A percentile compares a stretch with the other conserved stretches of the same genome.
Evolutionary conservation across 1,140 invertebrate genomes (phyloP).

Genomic region (Rhyzopertha dominica): DNA sequence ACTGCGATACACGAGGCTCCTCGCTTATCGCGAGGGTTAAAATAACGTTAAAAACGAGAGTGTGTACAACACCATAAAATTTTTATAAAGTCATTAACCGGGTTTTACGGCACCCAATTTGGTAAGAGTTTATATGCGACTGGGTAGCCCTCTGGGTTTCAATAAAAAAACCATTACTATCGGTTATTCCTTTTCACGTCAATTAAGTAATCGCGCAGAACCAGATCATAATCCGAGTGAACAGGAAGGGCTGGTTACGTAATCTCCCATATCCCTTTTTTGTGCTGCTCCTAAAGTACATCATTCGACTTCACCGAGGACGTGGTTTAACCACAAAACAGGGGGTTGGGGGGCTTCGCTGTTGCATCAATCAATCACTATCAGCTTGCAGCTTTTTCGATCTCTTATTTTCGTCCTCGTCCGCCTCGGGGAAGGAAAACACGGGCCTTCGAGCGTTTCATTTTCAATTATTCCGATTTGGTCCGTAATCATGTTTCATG

Average conservation of each 20-base stretch:
- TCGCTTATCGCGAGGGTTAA: conserved; percentile 2
- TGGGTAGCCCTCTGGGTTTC: background rate
- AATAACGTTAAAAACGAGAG: conserved; percentile 11
- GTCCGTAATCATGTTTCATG: too few species aligned
- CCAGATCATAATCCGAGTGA: background rate
- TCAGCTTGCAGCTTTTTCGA: background rate
- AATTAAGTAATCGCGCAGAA: conserved; percentile 5
- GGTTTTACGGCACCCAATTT: conserved; percentile 13
- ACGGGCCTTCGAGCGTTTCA: too few species aligned
- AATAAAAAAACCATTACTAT: background rate
- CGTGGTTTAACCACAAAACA: background rate
- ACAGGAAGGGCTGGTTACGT: background rate
- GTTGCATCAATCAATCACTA: conserved; percentile 5
- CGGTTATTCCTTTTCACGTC: conserved; percentile 1
- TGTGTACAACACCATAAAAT: conserved; percentile 8
- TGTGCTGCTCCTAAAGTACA: background rate
- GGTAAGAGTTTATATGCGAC: conserved; percentile 1
- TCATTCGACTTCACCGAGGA: background rate
- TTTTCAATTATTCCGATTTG: too few species aligned
- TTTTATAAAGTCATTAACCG: conserved; percentile 13
- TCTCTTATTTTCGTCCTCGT: conserved; percentile 5
- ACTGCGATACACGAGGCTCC: too few species aligned
- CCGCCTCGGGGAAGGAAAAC: too few species aligned
- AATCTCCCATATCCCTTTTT: background rate
- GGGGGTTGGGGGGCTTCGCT: background rate